These are phyloP conservation scores for Troglohyphantes excavatus DNA, from an alignment of 2,888 invertebrate genomes.

Conservation along the genomic window DNA sequence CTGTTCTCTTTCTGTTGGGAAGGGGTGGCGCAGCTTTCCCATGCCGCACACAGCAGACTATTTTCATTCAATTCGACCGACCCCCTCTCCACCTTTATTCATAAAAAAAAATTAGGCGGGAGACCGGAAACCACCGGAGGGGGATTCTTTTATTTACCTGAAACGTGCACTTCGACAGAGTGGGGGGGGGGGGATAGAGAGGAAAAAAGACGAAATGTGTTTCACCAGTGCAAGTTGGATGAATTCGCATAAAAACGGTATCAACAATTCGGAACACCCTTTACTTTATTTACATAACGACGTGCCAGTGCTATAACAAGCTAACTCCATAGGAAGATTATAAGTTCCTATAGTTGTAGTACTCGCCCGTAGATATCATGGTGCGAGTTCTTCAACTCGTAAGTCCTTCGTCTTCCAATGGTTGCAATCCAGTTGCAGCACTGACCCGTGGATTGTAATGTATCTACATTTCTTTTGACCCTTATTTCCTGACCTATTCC, in stretches of 20 bases:
- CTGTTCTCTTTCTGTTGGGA: slow-evolving; percentile 29
- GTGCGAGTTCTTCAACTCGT: too few relatives aligned
- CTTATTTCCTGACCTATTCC: too few relatives aligned
- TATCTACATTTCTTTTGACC: too few relatives aligned
- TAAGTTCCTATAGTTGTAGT: too few relatives aligned
- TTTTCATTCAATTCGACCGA: background rate
- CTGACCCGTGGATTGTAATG: too few relatives aligned
- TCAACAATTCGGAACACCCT: too few relatives aligned
- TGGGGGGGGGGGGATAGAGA: background rate
- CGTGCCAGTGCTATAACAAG: too few relatives aligned
- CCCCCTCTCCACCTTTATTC: background rate
- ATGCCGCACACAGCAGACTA: slow-evolving; percentile 25
- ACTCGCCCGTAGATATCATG: too few relatives aligned
- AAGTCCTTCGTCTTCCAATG: too few relatives aligned
- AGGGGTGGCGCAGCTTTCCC: slow-evolving; percentile 61
- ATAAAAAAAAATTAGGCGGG: background rate
- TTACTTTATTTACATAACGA: too few relatives aligned
- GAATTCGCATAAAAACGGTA: background rate
- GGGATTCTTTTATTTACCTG: slow-evolving; percentile 20
- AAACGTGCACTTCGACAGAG: background rate
- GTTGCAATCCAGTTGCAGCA: too few relatives aligned
- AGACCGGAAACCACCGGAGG: slow-evolving; percentile 27
- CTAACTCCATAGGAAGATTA: too few relatives aligned
- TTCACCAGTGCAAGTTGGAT: background rate
- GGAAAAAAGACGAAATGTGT: slow-evolving; percentile 25